Base-by-base conservation (phyloP, 2,888 invertebrate genomes). In the Portevinia maculata region DNA sequence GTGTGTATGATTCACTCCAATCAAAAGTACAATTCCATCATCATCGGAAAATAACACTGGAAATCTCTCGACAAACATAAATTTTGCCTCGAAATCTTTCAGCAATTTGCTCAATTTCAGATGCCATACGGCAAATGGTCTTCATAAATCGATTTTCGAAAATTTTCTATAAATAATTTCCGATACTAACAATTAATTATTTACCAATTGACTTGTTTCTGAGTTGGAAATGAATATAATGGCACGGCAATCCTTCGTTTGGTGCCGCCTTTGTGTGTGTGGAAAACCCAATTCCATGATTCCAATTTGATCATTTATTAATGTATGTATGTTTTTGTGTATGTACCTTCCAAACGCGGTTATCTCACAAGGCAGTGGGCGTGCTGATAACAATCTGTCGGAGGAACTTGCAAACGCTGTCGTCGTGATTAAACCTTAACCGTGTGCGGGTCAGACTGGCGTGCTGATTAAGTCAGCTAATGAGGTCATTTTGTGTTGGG, bases 81-180 rank as follows among this genome's bases (percentile, higher is more conserved):
- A 28, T 55, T 67, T 64, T 17, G n/a, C 15, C 15, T 5, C 11
- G 30, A 24, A 53, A 37, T 37, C 7, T 19, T 17, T 8, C n/a
- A 11, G 1, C 17, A 17, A 32, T 19, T 55, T 4, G 39, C n/a
- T n/a, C 37, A 37, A 39, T 39, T 13, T 8, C 4, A 39, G 3
- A 8, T 9, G 32, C 64, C 75, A 70, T 70, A 81, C 64, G 79
- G 69, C 9, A 17, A 2, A 9, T 21, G 19, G 24, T 24, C 24
- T 24, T 24, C 24, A 24, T 21, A 34, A 62, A 65, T 81, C 65
- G 70, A 59, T 64, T 81, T 50, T 50, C 69, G 15, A 32, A 17
- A 30, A n/a, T n/a, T 50, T 62, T 75, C 70, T 81, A 81, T 55
- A 75, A 71, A 81, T 76, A 81, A 70, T 21, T 55, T 50, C 39